Evolutionary conservation across 2,797 vertebrate genomes (phyloP).

Genomic region (Tragopan temminckii): DNA sequence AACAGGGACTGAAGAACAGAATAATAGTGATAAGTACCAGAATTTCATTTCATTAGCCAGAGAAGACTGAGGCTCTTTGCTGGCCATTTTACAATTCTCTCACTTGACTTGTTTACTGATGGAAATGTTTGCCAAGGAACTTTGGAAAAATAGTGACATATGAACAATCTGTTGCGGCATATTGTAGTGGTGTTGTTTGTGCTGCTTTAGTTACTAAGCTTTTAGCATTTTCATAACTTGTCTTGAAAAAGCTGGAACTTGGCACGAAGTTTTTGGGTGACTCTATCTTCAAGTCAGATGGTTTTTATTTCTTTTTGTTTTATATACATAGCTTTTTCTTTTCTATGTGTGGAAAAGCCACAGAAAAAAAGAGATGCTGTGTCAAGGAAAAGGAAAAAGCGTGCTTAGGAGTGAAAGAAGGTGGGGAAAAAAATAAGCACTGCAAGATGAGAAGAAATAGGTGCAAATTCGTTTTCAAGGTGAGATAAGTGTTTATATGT

Average conservation of each 20-base stretch:
- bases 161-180: constrained; percentile 75
- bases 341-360: not conserved
- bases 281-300: constrained; percentile 53
- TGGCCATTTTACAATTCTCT: constrained; percentile 45
- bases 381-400: constrained; percentile 20
- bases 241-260: constrained; percentile 65
- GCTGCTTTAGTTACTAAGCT: constrained; percentile 62
- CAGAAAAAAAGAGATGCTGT: constrained; percentile 13
- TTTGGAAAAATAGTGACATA: constrained; percentile 69
- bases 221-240: constrained; percentile 60
- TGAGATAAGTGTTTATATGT: constrained; percentile 24
- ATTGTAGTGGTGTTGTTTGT: constrained; percentile 70
- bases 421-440: not conserved
- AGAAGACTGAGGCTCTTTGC: constrained; percentile 1
- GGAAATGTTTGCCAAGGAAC: constrained; percentile 65
- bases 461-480: constrained; percentile 24
- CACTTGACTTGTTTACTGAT: constrained; percentile 67
- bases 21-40: constrained; percentile 22
- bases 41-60: constrained; percentile 21
- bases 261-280: constrained; percentile 25
- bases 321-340: not conserved
- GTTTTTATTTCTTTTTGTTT: constrained; percentile 32
- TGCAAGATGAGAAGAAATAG: constrained; percentile 28
- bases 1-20: constrained; percentile 16
- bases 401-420: not conserved